Evolutionary conservation across 2,888 invertebrate genomes (phyloP), one percentile per base, ranked within the genome.

Genomic region (Nemotelus pantherinus): DNA sequence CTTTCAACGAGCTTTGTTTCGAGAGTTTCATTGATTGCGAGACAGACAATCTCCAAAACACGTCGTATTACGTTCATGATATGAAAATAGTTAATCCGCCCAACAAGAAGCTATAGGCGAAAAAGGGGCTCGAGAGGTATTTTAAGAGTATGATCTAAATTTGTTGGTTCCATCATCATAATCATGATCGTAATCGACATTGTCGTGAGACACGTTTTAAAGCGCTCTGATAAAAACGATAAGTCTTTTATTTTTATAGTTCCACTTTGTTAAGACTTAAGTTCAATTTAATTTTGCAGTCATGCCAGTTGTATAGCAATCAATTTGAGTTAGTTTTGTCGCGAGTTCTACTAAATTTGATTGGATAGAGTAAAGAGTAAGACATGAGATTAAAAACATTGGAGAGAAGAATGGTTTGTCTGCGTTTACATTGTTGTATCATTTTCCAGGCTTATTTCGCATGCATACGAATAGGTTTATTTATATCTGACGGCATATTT

Each of bases 151-250:
- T 71, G 55, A 55, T 71, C 57, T 71, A 71, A 71, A 71, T 71
- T 57, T 57, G 55, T 43, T 68, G 41, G 68, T 53, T 47, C n/a
- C 50, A 48, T 48, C 63, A 43, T 47, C 65, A 45, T 47, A 47
- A 65, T 63, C 63, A 43, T 63, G 39, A 63, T 63, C 63, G 41
- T 63, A 7, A 63, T 39, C 65, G 65, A 65, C 45, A n/a, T 55
- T 55, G 71, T 71, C 71, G 71, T 71, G 71, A 71, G 55, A 43
- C 71, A 71, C 50, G 68, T 41, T 71, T 71, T 5, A 71, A 44
- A 9, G 10, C 4, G 44, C 10, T 55, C 43, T 60, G 60, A 74
- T 74, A 74, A 74, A 60, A 43, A 60, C 39, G 60, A 74, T 60
- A 47, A 60, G 55, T 57, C 60, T 47, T 58, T 63, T 43, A 43